These are phyloP conservation scores for Strix uralensis DNA, from an alignment of 2,113 vertebrate species.

Conservation along the genomic window DNA sequence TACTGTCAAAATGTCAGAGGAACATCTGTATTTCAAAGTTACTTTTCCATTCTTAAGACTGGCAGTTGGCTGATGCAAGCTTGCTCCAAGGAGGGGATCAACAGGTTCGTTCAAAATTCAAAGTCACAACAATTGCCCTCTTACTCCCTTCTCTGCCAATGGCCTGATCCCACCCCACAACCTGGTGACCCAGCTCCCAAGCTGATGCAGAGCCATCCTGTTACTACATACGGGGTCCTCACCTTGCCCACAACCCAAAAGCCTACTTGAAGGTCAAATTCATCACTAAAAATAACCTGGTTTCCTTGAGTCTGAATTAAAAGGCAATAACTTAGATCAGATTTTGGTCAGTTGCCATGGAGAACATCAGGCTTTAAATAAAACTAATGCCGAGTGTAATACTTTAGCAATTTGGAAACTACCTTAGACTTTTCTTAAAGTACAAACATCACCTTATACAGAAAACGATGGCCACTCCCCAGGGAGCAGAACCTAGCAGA, in stretches of 20 bases:
- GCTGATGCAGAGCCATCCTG: neutral
- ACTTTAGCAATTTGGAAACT: neutral
- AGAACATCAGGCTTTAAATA: constrained; percentile 18
- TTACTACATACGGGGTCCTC: neutral
- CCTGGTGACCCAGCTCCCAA: neutral
- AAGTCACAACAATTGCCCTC: neutral
- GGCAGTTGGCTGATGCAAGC: neutral
- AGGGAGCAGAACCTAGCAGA: neutral
- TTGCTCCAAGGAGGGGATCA: neutral
- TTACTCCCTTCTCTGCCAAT: neutral
- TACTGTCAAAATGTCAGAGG: neutral
- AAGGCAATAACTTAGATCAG: neutral
- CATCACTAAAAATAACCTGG: neutral
- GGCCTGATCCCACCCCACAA: neutral
- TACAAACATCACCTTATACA: neutral
- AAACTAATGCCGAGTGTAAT: accelerated
- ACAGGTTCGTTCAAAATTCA: neutral
- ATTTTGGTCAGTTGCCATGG: constrained; percentile 37
- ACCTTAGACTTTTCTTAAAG: neutral
- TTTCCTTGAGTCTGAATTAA: neutral
- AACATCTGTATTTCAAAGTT: neutral
- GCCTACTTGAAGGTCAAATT: neutral
- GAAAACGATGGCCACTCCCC: neutral
- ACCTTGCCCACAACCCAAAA: neutral
- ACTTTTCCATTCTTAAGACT: neutral